A percentile compares a stretch with the other conserved stretches of the same genome.
These are phyloP conservation scores for Xiphophorus couchianus DNA, from an alignment of 2,113 vertebrate species.

Conservation along the genomic window DNA sequence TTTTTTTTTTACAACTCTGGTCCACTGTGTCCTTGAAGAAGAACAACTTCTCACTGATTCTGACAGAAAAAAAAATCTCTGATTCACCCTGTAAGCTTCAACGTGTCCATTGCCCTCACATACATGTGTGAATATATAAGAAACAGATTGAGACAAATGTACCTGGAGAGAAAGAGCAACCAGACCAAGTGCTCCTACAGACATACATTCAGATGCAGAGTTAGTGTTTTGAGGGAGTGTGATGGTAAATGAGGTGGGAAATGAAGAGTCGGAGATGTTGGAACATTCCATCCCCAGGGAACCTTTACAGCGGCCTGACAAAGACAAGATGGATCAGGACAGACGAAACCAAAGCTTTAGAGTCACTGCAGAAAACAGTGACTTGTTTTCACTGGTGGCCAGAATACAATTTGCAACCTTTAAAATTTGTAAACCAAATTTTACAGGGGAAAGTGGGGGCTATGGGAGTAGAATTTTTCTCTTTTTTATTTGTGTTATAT, in stretches of 20 bases:
- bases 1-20: constrained; percentile 20
- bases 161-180: constrained; percentile 21
- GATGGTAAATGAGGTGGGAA: constrained; percentile 76
- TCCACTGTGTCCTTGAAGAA: constrained; percentile 56
- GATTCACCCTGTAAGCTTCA: constrained; percentile 31
- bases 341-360: constrained; percentile 33
- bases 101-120: constrained; percentile 6
- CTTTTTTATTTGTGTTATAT: too few relatives aligned
- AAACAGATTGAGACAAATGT: constrained; percentile 20
- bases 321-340: constrained; percentile 61
- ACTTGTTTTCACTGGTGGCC: constrained; percentile 30
- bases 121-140: not conserved
- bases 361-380: constrained; percentile 22
- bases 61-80: constrained; percentile 21
- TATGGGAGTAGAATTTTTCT: too few relatives aligned
- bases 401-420: not conserved
- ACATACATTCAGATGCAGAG: constrained; percentile 44
- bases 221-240: constrained; percentile 70
- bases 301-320: constrained; percentile 54
- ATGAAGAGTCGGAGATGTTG: constrained; percentile 74
- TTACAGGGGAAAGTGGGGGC: too few relatives aligned
- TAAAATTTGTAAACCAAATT: not conserved
- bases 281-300: constrained; percentile 71
- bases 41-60: constrained; percentile 44
- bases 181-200: not conserved